Conservation (phyloP, 2,797 vertebrate genomes). For the Cirrhinus molitorella region DNA sequence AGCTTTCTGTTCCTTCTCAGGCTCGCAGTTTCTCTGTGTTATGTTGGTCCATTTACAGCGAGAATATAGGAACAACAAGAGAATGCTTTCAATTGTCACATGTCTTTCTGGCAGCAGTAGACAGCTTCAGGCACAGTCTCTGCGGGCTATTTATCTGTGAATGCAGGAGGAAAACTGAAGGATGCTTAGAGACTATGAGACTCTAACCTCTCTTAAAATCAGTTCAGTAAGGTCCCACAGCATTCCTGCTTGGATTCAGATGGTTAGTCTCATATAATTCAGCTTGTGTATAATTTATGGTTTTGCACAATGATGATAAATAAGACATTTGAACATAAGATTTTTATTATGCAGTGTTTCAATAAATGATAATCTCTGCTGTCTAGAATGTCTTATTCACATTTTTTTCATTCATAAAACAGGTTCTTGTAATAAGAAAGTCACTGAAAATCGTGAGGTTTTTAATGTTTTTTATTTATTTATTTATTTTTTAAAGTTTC, state of each 20-base stretch:
- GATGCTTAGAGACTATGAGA: constrained; percentile 25
- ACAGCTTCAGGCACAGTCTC: constrained; percentile 12
- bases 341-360: background rate
- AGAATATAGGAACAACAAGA: constrained; percentile 16
- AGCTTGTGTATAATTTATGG: background rate
- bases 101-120: constrained; percentile 8
- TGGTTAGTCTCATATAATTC: background rate
- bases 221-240: background rate
- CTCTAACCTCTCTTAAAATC: constrained; percentile 17
- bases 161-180: constrained; percentile 21
- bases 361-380: background rate
- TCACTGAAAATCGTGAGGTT: too few species aligned
- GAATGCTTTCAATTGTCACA: constrained; percentile 41
- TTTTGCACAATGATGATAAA: constrained; percentile 21
- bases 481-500: too few species aligned
- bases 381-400: background rate
- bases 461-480: too few species aligned
- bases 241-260: background rate
- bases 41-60: constrained; percentile 21
- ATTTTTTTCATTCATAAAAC: background rate
- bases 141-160: constrained; percentile 26
- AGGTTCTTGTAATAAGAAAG: background rate
- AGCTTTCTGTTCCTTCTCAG: background rate
- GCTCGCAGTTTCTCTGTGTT: background rate
- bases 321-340: background rate